Conservation (phyloP, 2,797 vertebrate genomes). For the Centroberyx gerrardi region DNA sequence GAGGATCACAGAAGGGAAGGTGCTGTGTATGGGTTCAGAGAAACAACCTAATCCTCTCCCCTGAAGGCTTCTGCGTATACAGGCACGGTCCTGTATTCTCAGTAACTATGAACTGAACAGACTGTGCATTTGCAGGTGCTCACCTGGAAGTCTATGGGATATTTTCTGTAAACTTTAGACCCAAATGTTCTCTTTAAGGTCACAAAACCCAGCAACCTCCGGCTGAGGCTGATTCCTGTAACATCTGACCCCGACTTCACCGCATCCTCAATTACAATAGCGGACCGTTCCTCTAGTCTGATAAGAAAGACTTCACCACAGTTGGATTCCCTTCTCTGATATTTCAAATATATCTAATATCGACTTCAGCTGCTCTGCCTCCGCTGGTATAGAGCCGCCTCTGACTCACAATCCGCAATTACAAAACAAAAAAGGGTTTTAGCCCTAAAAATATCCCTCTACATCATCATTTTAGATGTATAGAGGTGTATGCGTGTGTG, state of each 20-base stretch:
- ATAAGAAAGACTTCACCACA: no score
- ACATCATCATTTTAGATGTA: constrained; percentile 78
- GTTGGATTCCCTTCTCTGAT: not conserved
- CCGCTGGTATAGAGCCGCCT: constrained; percentile 23
- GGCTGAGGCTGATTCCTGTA: not conserved
- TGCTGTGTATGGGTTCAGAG: constrained; percentile 29
- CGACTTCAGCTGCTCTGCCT: constrained; percentile 21
- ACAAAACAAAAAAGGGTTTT: constrained; percentile 67
- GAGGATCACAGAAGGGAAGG: constrained; percentile 39
- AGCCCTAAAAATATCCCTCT: constrained; percentile 73
- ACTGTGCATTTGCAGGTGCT: constrained; percentile 16
- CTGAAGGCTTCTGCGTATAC: constrained; percentile 20
- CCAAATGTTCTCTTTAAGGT: not conserved
- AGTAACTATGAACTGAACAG: constrained; percentile 25
- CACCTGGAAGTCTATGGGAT: not conserved
- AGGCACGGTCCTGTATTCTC: constrained; percentile 14
- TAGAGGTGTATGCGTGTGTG: constrained; percentile 63
- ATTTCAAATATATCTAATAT: constrained; percentile 21
- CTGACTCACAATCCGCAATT: constrained; percentile 48
- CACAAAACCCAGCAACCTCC: not conserved
- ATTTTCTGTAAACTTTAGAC: not conserved
- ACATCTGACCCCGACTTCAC: not conserved
- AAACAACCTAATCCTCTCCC: constrained; percentile 38
- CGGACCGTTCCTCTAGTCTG: not conserved
- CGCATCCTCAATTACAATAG: not conserved